Evolutionary conservation across 2,797 vertebrate genomes (phyloP).

Genomic region (Phrynocephalus guinanensis): DNA sequence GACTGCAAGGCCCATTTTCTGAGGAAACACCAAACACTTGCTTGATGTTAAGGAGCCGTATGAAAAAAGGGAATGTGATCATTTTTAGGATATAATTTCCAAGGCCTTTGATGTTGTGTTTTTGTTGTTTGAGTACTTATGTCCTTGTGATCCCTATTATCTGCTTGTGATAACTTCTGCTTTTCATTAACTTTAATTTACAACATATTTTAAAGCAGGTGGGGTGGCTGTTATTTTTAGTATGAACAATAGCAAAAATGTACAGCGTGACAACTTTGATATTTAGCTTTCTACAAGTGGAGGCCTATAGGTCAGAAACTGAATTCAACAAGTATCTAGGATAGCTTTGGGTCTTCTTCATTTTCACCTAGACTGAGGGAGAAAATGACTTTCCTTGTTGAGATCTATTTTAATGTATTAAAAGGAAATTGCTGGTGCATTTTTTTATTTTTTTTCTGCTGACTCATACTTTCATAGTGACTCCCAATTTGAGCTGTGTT

Average conservation of each 20-base stretch:
- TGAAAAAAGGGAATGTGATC: slow-evolving; percentile 41
- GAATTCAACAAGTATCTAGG: neutral
- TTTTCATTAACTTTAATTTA: neutral
- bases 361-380: neutral
- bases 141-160: neutral
- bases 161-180: neutral
- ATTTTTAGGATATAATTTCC: slow-evolving; percentile 49
- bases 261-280: slow-evolving; percentile 24
- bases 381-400: neutral
- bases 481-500: neutral
- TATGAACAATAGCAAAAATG: slow-evolving; percentile 13
- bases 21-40: slow-evolving; percentile 22
- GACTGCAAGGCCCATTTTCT: slow-evolving; percentile 44
- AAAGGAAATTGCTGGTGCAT: neutral
- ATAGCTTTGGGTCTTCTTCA: slow-evolving; percentile 13
- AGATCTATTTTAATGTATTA: neutral
- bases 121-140: slow-evolving; percentile 38
- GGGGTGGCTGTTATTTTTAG: neutral
- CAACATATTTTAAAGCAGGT: slow-evolving; percentile 28
- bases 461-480: slow-evolving; percentile 26
- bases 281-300: slow-evolving; percentile 34
- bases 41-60: slow-evolving; percentile 19
- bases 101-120: slow-evolving; percentile 44
- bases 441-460: slow-evolving; percentile 18
- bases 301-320: slow-evolving; percentile 11